phyloP scores from a whole-genome alignment of 1,140 invertebrate genomes.

The Sarcophaga bullata region DNA sequence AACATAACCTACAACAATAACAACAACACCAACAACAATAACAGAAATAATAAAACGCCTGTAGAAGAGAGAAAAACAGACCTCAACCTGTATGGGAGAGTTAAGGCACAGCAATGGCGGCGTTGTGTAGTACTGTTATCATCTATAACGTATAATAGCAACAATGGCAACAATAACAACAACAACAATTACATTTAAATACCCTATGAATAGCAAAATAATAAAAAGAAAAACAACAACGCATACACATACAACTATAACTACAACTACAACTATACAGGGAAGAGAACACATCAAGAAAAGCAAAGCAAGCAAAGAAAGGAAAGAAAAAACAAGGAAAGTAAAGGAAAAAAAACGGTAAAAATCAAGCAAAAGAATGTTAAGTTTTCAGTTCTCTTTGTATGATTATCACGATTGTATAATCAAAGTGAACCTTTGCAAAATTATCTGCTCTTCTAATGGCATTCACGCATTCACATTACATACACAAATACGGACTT shows the following conservation, averaged over 20 bases:
- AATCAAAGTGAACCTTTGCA: background rate
- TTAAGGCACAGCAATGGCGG: too few species aligned
- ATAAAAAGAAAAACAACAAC: background rate
- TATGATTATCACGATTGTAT: conserved; percentile 16
- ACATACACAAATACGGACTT: background rate
- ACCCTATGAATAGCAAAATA: background rate
- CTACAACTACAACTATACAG: background rate
- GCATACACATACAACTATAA: background rate
- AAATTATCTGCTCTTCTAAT: background rate
- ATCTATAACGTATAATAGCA: background rate
- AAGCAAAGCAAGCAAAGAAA: background rate
- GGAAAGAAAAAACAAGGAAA: background rate
- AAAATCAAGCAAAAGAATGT: background rate
- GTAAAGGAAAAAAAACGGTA: background rate
- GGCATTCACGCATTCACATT: background rate
- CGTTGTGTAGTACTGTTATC: too few species aligned
- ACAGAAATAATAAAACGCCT: too few species aligned
- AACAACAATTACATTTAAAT: background rate
- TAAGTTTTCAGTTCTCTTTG: background rate
- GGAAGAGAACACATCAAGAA: background rate
- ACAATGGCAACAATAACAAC: background rate
- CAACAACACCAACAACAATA: too few species aligned
- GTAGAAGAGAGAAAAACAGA: too few species aligned
- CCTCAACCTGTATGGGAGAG: too few species aligned
- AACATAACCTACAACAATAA: too few species aligned